Evolutionary conservation across 2,888 invertebrate genomes (phyloP).

Genomic region (Hemithea aestivaria): DNA sequence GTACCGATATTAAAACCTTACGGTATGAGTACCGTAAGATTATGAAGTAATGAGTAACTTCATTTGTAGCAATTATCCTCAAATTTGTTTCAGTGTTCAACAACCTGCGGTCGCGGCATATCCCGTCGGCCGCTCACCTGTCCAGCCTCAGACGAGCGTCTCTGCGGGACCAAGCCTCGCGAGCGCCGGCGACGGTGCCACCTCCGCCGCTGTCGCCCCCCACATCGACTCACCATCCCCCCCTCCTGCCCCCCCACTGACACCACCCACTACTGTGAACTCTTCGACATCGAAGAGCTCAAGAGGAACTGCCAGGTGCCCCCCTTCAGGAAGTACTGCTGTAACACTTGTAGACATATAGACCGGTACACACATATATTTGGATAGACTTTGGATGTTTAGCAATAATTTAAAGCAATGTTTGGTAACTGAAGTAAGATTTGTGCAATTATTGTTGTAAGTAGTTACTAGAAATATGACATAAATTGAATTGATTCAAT

Average conservation of each 20-base stretch:
- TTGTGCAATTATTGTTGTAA: too few species aligned
- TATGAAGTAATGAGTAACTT: background rate
- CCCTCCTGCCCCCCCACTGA: conserved; percentile 50
- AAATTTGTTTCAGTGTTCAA: conserved; percentile 83
- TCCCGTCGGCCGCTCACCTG: conserved; percentile 77
- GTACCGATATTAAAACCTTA: too few species aligned
- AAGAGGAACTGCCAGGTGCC: conserved; percentile 77
- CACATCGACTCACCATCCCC: conserved; percentile 30
- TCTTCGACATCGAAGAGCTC: conserved; percentile 56
- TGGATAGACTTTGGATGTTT: conserved; percentile 2
- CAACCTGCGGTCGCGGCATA: conserved; percentile 79
- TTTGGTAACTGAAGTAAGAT: background rate
- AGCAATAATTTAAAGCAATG: too few species aligned
- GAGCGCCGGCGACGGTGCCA: conserved; percentile 75
- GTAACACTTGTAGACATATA: conserved; percentile 68
- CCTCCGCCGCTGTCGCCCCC: conserved; percentile 56
- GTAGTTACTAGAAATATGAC: too few species aligned
- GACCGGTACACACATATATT: conserved; percentile 21
- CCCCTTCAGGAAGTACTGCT: conserved; percentile 79
- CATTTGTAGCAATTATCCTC: too few species aligned
- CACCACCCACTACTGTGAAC: conserved; percentile 69
- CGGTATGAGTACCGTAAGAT: too few species aligned
- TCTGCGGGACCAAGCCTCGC: conserved; percentile 76
- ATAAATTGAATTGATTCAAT: too few species aligned
- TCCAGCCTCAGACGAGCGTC: conserved; percentile 64